Evolutionary conservation across 2,113 vertebrate species (phyloP), one percentile per base, ranked within the genome.

Genomic region (Dasyprocta punctata): DNA sequence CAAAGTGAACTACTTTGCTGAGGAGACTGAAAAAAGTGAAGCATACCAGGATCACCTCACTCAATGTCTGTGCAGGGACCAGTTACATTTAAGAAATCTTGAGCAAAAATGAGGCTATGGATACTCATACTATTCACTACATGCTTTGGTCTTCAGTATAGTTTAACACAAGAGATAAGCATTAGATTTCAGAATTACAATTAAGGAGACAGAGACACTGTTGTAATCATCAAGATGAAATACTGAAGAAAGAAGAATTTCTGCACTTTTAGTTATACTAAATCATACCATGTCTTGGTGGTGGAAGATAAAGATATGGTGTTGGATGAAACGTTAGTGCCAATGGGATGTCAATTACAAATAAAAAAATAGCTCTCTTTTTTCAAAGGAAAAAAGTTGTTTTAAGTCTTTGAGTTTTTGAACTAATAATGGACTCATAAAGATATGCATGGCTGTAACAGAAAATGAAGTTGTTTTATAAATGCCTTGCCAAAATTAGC

Each of bases 1-100:
- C 98, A 98, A 98, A 98, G 92, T 24, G 65, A 96, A 96, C 77
- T 96, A 95, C 92, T 97, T 97, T 90, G 96, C 96, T 92, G 93
- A 93, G 89, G 93, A 97, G 93, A 90, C 93, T 96, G 28, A 90
- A 97, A 95, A 83, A 86, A 58, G 9, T 69, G 63, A 96, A 98
- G 61, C 92, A 95, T 98, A 91, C 11, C 38, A 97, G 54, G 80
- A 10, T 87, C n/a, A 94, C 86, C 81, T 97, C 71, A 96, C 85
- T 94, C 95, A 96, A 92, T 75, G 77, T 95, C 92, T 96, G 98
- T 96, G 95, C 60, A 95, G 95, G 87, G 73, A 87, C 94, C 85
- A 61, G 49, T 54, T 94, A 47, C 92, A 60, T 95, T 95, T 88
- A 92, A 96, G 81, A 94, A 96, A 90, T 38, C 30, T 41, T 30